Percentiles rank a stretch among this genome's conserved stretches.
Evolutionary conservation across 2,888 invertebrate genomes (phyloP).

Genomic region (Pristionchus entomophagus): DNA sequence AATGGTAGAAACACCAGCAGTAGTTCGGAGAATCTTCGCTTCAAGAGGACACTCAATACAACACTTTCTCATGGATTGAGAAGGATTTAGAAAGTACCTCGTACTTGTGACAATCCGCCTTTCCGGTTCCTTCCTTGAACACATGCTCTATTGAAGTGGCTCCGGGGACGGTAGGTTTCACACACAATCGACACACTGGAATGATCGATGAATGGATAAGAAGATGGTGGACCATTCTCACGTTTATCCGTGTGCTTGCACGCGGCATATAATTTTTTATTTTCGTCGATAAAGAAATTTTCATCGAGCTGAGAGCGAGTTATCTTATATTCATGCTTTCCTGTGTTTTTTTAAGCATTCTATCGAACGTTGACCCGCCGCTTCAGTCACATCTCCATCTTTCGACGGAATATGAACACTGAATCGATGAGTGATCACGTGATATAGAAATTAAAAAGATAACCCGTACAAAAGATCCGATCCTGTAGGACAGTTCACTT

Average conservation of each 20-base stretch:
- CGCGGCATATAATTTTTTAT: neutral
- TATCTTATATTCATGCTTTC: neutral
- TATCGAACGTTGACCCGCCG: no score
- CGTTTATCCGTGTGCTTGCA: neutral
- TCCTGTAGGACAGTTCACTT: no score
- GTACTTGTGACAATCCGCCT: neutral
- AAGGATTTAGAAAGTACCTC: neutral
- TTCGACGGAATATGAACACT: no score
- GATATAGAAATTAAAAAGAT: no score
- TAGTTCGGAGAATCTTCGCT: neutral
- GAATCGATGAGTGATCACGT: no score
- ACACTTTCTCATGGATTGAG: no score
- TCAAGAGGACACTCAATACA: neutral
- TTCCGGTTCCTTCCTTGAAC: neutral
- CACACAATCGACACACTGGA: neutral
- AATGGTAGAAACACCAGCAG: neutral
- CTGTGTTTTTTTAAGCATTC: neutral
- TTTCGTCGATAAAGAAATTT: neutral
- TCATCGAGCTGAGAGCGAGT: neutral
- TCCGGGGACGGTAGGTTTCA: neutral
- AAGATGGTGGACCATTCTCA: neutral
- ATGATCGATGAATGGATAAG: neutral
- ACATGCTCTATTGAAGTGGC: neutral
- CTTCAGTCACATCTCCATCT: no score
- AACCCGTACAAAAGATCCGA: no score